A percentile compares a stretch with the other conserved stretches of the same genome.
Evolutionary conservation across 1,140 invertebrate species (phyloP).

Genomic region (Hyphantria cunea): DNA sequence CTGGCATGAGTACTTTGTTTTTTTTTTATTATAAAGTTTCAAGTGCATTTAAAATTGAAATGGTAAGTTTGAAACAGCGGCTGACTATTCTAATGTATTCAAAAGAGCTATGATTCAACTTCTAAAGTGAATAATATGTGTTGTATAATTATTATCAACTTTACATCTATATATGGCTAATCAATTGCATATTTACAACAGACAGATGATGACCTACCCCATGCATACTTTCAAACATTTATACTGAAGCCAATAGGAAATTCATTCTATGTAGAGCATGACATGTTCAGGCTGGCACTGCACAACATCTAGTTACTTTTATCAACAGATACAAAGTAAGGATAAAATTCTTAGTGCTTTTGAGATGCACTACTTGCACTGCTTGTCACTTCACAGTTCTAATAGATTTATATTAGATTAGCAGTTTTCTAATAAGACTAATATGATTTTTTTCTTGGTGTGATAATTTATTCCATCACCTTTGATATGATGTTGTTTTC

Average conservation of each 20-base stretch:
- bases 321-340: constrained; percentile 47
- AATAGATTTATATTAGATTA: constrained; percentile 7
- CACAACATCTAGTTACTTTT: constrained; percentile 85
- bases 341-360: constrained; percentile 25
- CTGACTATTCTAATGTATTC: too few relatives aligned
- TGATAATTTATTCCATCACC: too few relatives aligned
- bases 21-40: too few relatives aligned
- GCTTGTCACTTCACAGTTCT: constrained; percentile 16
- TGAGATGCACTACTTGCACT: constrained; percentile 9
- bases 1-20: too few relatives aligned
- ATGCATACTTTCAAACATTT: constrained; percentile 95
- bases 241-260: constrained; percentile 92
- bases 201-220: constrained; percentile 96
- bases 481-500: too few relatives aligned
- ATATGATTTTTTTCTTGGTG: too few relatives aligned
- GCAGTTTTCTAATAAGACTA: not conserved
- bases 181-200: constrained; percentile 61
- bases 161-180: too few relatives aligned
- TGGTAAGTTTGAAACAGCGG: too few relatives aligned
- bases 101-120: too few relatives aligned
- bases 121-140: too few relatives aligned
- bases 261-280: constrained; percentile 95
- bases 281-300: constrained; percentile 93
- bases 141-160: too few relatives aligned
- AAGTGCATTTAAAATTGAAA: too few relatives aligned